Conservation (phyloP, 92 coral and sea anemone genomes). For the Actinostola sp. region DNA sequence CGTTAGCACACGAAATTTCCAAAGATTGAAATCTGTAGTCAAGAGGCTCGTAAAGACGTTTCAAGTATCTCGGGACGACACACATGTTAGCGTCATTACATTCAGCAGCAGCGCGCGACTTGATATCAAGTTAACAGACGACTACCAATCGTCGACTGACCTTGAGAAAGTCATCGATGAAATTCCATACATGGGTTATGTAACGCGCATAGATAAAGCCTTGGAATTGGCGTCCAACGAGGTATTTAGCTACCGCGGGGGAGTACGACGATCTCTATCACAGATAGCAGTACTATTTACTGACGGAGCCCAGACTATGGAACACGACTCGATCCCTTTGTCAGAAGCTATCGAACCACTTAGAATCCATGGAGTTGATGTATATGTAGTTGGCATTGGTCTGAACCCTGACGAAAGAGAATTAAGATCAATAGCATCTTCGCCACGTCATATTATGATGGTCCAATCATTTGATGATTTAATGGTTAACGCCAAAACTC, state of each 20-base stretch:
- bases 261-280: not conserved
- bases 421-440: not conserved
- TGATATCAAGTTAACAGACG: slow-evolving; percentile 43
- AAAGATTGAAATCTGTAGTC: slow-evolving; percentile 50
- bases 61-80: slow-evolving; percentile 46
- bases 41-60: slow-evolving; percentile 51
- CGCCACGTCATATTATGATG: not conserved
- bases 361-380: slow-evolving; percentile 54
- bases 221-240: slow-evolving; percentile 41
- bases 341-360: slow-evolving; percentile 54
- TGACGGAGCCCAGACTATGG: slow-evolving; percentile 76
- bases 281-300: slow-evolving; percentile 7
- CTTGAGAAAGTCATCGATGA: slow-evolving; percentile 29
- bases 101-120: slow-evolving; percentile 44
- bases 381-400: slow-evolving; percentile 65
- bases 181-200: slow-evolving; percentile 34
- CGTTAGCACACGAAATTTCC: slow-evolving; percentile 49
- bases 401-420: slow-evolving; percentile 32
- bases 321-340: slow-evolving; percentile 49
- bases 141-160: slow-evolving; percentile 2
- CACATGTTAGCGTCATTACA: slow-evolving; percentile 42
- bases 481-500: not conserved
- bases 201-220: slow-evolving; percentile 62
- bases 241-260: slow-evolving; percentile 16
- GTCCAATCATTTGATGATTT: slow-evolving; percentile 17